These are phyloP conservation scores for Aphyosemion australe DNA, from an alignment of 2,113 vertebrate species.

Conservation along the genomic window DNA sequence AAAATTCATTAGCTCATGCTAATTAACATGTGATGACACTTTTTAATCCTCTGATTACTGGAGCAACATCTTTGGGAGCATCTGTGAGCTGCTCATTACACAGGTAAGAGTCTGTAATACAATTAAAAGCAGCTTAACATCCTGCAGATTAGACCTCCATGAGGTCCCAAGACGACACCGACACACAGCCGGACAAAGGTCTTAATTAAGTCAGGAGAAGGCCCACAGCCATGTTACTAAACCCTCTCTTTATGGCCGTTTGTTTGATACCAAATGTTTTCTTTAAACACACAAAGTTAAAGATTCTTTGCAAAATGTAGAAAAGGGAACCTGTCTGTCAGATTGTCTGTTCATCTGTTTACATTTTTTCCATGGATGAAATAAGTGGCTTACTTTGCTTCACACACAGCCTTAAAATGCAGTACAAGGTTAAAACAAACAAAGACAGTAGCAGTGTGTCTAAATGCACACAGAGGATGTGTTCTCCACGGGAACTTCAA, in stretches of 20 bases:
- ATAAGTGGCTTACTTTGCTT: no score
- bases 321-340: no score
- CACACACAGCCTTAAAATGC: no score
- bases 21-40: slow-evolving; percentile 64
- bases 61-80: slow-evolving; percentile 54
- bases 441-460: background rate
- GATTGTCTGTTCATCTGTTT: no score
- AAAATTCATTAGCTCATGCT: slow-evolving; percentile 62
- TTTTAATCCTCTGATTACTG: slow-evolving; percentile 59
- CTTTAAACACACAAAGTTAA: no score
- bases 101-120: slow-evolving; percentile 48
- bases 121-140: slow-evolving; percentile 53
- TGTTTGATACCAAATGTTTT: no score
- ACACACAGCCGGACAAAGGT: background rate
- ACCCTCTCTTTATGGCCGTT: background rate
- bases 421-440: no score
- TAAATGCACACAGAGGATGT: slow-evolving; percentile 8
- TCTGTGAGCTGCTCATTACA: slow-evolving; percentile 51
- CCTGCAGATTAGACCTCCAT: slow-evolving; percentile 20
- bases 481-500: slow-evolving; percentile 13
- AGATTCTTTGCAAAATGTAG: no score
- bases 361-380: no score
- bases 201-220: slow-evolving; percentile 3
- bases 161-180: background rate
- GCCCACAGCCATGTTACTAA: background rate